phyloP scores from a whole-genome alignment of 2,888 invertebrate genomes.

The Phaedon cochleariae region DNA sequence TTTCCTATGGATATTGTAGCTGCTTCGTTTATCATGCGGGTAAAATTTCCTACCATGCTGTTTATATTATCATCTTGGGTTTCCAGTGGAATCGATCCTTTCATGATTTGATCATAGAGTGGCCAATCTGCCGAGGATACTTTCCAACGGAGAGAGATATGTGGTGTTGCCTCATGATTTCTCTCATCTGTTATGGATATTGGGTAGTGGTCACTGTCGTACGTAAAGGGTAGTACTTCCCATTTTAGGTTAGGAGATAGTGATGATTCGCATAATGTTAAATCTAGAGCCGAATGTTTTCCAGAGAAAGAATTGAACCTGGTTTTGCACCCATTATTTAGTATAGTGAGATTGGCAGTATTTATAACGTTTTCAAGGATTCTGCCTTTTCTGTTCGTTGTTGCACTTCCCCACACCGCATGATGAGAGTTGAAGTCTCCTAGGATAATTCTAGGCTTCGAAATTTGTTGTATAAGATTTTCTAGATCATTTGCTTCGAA shows the following conservation, averaged over 20 bases:
- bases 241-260: neutral
- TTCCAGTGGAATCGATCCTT: neutral
- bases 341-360: neutral
- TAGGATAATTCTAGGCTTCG: neutral
- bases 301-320: neutral
- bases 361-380: neutral
- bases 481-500: neutral
- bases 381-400: neutral
- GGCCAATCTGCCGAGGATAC: neutral
- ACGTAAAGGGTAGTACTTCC: neutral
- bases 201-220: slow-evolving; percentile 3
- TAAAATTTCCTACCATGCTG: neutral
- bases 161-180: neutral
- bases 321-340: neutral
- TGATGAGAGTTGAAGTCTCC: neutral
- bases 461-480: neutral
- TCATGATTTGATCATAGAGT: neutral
- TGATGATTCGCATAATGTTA: neutral
- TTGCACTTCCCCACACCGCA: neutral
- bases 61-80: neutral
- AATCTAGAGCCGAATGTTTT: neutral
- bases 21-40: neutral
- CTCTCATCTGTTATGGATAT: neutral
- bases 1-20: neutral
- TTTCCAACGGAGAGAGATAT: neutral